Evolutionary conservation across 2,888 invertebrate species (phyloP).

Genomic region (Cantharis nigra): DNA sequence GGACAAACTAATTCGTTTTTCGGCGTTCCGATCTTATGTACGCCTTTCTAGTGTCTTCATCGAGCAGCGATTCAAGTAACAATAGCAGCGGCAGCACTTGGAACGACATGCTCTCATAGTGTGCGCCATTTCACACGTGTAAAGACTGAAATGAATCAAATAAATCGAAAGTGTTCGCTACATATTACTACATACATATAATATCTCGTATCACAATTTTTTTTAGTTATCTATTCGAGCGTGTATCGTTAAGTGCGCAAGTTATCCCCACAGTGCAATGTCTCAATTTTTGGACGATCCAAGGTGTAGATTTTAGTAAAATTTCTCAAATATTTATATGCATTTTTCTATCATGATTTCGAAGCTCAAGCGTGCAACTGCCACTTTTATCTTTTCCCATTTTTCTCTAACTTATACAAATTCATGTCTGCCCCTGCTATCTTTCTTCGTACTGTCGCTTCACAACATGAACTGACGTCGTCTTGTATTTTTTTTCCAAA

Average conservation of each 20-base stretch:
- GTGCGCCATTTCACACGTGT: slow-evolving; percentile 1
- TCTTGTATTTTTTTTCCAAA: no score
- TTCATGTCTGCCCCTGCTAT: background rate
- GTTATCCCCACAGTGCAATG: background rate
- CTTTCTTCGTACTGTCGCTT: background rate
- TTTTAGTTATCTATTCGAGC: background rate
- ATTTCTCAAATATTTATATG: background rate
- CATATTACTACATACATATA: background rate
- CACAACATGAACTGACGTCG: background rate
- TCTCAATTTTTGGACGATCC: background rate
- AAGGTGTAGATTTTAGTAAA: background rate
- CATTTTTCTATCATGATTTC: background rate
- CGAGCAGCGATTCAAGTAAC: slow-evolving; percentile 58
- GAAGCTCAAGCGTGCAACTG: background rate
- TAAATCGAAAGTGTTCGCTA: slow-evolving; percentile 7
- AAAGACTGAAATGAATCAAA: slow-evolving; percentile 17
- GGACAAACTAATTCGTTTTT: background rate
- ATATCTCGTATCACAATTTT: background rate
- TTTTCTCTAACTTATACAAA: background rate
- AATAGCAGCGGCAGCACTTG: slow-evolving; percentile 61
- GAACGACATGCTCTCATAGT: slow-evolving; percentile 65
- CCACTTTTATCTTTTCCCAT: background rate
- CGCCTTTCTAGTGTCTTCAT: slow-evolving; percentile 51
- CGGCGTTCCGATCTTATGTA: background rate
- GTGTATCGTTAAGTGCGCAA: background rate